These are phyloP conservation scores for Cerastis leucographa DNA, from an alignment of 2,888 invertebrate genomes.

Conservation along the genomic window DNA sequence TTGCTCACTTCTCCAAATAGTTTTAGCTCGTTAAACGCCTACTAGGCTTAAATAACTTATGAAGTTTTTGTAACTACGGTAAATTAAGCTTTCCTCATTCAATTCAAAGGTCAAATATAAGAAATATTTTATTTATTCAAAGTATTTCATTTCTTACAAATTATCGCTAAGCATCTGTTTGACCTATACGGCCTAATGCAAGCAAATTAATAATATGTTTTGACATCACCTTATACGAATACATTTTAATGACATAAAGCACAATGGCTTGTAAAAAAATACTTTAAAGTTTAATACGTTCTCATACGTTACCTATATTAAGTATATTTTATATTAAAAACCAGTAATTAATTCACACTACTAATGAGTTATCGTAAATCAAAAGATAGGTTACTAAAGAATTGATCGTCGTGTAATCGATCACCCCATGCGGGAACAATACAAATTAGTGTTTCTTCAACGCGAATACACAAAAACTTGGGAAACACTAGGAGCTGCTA, in stretches of 20 bases:
- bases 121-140: conserved; percentile 38
- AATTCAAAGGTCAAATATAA: conserved; percentile 11
- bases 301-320: conserved; percentile 24
- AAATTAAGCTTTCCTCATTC: conserved; percentile 25
- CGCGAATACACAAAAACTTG: conserved; percentile 71
- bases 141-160: conserved; percentile 48
- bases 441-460: conserved; percentile 67
- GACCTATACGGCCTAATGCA: conserved; percentile 54
- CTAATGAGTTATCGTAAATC: conserved; percentile 46
- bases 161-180: conserved; percentile 48
- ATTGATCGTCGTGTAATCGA: conserved; percentile 69
- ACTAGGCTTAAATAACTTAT: not conserved
- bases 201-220: conserved; percentile 41
- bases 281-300: conserved; percentile 47
- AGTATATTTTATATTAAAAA: conserved; percentile 27
- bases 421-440: conserved; percentile 70
- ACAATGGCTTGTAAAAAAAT: conserved; percentile 29
- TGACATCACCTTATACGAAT: conserved; percentile 40
- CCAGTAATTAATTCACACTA: conserved; percentile 41
- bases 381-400: conserved; percentile 62
- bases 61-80: not conserved
- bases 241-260: conserved; percentile 35
- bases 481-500: conserved; percentile 64
- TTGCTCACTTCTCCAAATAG: conserved; percentile 8
- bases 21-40: not conserved